These are phyloP conservation scores for Hirtodrosophila confusa DNA, from an alignment of 2,888 invertebrate species.

Conservation along the genomic window DNA sequence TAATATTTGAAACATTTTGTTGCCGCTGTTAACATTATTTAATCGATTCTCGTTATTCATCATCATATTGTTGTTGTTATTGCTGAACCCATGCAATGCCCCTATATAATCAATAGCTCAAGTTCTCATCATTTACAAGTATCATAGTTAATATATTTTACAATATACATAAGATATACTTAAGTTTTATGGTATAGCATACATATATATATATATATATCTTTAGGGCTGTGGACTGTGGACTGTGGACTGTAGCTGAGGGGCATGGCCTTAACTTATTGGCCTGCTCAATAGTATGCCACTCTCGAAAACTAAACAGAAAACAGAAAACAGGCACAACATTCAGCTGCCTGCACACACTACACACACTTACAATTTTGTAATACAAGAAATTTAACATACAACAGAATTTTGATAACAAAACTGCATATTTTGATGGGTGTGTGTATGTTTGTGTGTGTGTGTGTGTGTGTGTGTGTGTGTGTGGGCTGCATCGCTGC, in stretches of 20 bases:
- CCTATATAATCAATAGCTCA: conserved; percentile 1
- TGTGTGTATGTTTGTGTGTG: conserved; percentile 27
- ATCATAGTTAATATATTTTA: conserved; percentile 45
- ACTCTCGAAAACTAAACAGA: conserved; percentile 2
- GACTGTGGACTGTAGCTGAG: neutral
- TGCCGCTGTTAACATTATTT: conserved; percentile 56
- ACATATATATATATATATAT: conserved; percentile 5
- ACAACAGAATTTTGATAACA: conserved; percentile 10
- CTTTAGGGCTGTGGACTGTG: neutral
- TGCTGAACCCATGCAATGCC: conserved; percentile 17
- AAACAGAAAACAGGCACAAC: conserved; percentile 8
- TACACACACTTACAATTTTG: conserved; percentile 15
- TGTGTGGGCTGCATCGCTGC: conserved; percentile 37
- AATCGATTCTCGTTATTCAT: neutral
- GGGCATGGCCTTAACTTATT: conserved; percentile 10
- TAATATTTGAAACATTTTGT: conserved; percentile 63
- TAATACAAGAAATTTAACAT: neutral
- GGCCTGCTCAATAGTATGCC: conserved; percentile 12
- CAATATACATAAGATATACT: conserved; percentile 52
- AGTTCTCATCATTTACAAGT: conserved; percentile 32
- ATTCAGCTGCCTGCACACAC: conserved; percentile 11
- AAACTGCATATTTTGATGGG: conserved; percentile 4
- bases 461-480: conserved; percentile 35
- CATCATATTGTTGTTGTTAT: conserved; percentile 4
- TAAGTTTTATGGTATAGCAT: conserved; percentile 17